These are phyloP conservation scores for Scomber colias DNA, from an alignment of 2,113 vertebrate genomes.

Conservation along the genomic window DNA sequence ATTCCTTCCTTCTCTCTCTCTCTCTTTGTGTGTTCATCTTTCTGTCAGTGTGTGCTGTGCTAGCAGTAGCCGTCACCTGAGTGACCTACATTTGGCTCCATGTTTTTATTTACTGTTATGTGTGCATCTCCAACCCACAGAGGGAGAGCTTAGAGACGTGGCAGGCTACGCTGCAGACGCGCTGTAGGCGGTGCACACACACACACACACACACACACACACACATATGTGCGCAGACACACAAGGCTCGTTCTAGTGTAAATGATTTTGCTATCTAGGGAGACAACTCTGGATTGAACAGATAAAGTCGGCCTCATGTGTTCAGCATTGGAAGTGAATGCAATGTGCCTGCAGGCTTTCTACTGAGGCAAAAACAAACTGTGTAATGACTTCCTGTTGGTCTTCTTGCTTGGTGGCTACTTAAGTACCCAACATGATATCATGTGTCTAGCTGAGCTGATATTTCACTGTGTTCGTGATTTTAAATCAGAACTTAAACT, in stretches of 20 bases:
- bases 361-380: background rate
- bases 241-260: constrained; percentile 33
- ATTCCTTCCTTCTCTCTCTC: background rate
- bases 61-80: constrained; percentile 26
- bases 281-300: constrained; percentile 23
- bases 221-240: constrained; percentile 4
- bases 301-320: constrained; percentile 1
- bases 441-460: background rate
- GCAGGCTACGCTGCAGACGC: constrained; percentile 8
- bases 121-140: background rate
- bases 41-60: constrained; percentile 25
- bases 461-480: background rate
- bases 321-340: constrained; percentile 21
- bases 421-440: constrained; percentile 18
- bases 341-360: background rate
- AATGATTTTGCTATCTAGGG: constrained; percentile 27
- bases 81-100: constrained; percentile 76
- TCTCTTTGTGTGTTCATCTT: background rate
- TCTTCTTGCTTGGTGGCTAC: constrained; percentile 14
- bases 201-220: background rate
- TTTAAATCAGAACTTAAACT: background rate
- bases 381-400: constrained; percentile 23
- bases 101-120: constrained; percentile 22
- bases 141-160: constrained; percentile 8
- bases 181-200: background rate